Conservation (phyloP, 2,888 invertebrate species). For the Ypsolopha scabrella region DNA sequence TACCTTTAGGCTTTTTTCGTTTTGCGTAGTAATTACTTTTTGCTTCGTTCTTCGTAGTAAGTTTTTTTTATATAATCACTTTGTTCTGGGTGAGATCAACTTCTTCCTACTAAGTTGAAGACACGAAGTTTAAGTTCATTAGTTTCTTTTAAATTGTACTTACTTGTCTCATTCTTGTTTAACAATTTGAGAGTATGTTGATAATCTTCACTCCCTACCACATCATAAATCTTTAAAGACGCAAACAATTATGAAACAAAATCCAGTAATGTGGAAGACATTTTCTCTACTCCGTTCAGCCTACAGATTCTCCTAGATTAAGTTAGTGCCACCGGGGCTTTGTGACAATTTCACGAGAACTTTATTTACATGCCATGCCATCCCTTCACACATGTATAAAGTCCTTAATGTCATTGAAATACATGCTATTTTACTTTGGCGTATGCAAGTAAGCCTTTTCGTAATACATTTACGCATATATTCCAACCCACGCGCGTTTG, state of each 20-base stretch:
- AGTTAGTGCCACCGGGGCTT: slow-evolving; percentile 44
- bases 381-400: slow-evolving; percentile 29
- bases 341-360: slow-evolving; percentile 52
- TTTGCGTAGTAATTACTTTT: not conserved
- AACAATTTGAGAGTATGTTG: not conserved
- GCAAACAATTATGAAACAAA: not conserved
- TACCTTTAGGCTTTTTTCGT: not conserved
- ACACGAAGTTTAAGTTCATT: too few relatives aligned
- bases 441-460: not conserved
- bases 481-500: slow-evolving; percentile 36
- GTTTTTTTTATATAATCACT: not conserved
- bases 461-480: slow-evolving; percentile 12
- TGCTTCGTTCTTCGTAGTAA: not conserved
- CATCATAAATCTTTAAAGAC: not conserved
- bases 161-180: not conserved
- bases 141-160: too few relatives aligned
- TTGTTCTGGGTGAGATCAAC: not conserved
- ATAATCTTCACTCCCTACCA: too few relatives aligned
- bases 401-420: not conserved
- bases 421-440: not conserved
- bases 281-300: not conserved
- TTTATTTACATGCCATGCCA: slow-evolving; percentile 44
- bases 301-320: slow-evolving; percentile 42
- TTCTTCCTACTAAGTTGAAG: too few relatives aligned
- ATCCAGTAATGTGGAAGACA: not conserved